phyloP scores from a whole-genome alignment of 64 coral and sea anemone species.

The Stichodactyla mertensii region DNA sequence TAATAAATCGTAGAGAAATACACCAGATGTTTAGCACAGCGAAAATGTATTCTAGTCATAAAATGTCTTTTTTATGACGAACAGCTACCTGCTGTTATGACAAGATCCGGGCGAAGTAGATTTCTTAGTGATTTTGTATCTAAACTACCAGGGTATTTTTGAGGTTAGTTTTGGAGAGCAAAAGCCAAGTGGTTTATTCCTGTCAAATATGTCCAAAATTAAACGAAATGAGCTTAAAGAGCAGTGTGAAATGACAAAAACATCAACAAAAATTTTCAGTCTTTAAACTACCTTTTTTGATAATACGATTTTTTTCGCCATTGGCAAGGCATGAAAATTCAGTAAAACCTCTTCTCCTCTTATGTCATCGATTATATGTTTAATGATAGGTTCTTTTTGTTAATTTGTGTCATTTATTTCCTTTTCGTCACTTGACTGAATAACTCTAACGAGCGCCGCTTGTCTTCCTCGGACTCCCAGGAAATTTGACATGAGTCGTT shows the following conservation, averaged over 20 bases:
- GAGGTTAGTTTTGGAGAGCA: neutral
- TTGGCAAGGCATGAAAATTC: neutral
- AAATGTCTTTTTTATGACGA: neutral
- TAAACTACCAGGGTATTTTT: neutral
- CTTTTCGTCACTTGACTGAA: conserved; percentile 10
- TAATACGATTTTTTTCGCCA: neutral
- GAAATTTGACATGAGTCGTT: neutral
- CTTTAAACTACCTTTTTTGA: neutral
- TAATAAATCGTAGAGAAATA: conserved; percentile 1
- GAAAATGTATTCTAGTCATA: neutral
- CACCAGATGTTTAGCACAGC: neutral
- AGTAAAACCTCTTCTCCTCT: neutral
- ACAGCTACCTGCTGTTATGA: neutral
- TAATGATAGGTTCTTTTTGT: neutral
- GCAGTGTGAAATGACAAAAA: neutral
- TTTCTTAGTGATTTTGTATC: neutral
- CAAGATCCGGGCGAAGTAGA: neutral
- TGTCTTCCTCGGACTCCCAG: neutral
- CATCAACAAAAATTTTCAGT: neutral
- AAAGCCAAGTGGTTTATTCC: no score
- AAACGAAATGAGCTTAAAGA: no score
- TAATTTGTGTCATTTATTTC: conserved; percentile 4
- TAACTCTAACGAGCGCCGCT: neutral
- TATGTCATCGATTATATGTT: neutral
- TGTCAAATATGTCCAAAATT: no score